Conservation (phyloP, 2,113 vertebrate species). For the Callocephalon fimbriatum region DNA sequence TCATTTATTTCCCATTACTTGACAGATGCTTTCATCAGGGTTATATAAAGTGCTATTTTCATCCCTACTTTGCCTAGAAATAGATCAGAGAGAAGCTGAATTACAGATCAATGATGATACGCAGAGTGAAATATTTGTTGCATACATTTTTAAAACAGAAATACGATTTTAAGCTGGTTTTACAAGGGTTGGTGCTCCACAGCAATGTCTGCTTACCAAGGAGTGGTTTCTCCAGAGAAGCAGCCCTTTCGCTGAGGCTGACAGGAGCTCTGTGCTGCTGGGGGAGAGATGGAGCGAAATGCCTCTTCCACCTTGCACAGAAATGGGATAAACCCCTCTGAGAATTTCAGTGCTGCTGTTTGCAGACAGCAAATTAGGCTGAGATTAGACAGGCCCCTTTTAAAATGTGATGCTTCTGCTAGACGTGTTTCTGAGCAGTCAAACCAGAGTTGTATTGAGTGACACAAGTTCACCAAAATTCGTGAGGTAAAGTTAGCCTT, state of each 20-base stretch:
- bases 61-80: not conserved
- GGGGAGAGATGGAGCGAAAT: not conserved
- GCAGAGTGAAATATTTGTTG: not conserved
- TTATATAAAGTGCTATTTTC: conserved; percentile 10
- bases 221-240: not conserved
- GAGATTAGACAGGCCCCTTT: not conserved
- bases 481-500: not conserved
- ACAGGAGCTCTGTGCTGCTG: not conserved
- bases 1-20: not conserved
- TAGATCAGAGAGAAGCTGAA: not conserved
- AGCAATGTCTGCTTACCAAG: not conserved
- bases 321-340: not conserved
- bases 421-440: accelerated
- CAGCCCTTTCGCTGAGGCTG: not conserved
- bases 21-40: conserved; percentile 39
- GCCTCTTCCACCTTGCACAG: not conserved
- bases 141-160: not conserved
- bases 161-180: not conserved
- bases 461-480: not conserved
- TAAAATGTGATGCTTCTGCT: not conserved
- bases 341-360: not conserved
- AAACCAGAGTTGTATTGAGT: accelerated
- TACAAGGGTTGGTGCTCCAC: not conserved
- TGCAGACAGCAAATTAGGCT: not conserved
- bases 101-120: not conserved